phyloP scores from a whole-genome alignment of 1,140 invertebrate genomes.

The Ridgeia piscesae region DNA sequence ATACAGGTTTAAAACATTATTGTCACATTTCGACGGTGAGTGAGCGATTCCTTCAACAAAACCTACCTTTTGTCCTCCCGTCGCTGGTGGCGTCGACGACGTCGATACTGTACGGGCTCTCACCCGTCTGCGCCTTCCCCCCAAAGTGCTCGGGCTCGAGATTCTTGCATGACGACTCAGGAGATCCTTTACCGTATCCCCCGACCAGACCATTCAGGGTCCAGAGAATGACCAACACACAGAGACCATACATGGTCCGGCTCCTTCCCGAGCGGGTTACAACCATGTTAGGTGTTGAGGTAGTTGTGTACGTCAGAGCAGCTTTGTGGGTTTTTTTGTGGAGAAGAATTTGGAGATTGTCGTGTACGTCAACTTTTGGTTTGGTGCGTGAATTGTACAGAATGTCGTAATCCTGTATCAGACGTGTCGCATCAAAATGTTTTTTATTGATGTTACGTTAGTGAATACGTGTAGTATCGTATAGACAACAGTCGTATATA shows the following conservation, averaged over 20 bases:
- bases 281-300: background rate
- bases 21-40: too few relatives aligned
- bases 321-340: background rate
- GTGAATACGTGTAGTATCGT: background rate
- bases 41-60: background rate
- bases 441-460: background rate
- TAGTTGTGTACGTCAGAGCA: background rate
- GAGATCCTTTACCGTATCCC: background rate
- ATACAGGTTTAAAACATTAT: too few relatives aligned
- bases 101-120: background rate
- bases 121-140: background rate
- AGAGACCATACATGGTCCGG: background rate
- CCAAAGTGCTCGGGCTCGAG: background rate
- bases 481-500: background rate
- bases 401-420: background rate
- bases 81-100: background rate
- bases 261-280: background rate
- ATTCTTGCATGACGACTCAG: background rate
- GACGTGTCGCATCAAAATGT: background rate
- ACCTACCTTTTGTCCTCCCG: background rate
- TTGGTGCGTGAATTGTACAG: background rate
- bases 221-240: background rate
- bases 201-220: background rate
- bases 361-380: background rate
- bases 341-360: background rate